Base-by-base conservation (phyloP, 2,888 invertebrate genomes). In the Odontocerum albicorne region DNA sequence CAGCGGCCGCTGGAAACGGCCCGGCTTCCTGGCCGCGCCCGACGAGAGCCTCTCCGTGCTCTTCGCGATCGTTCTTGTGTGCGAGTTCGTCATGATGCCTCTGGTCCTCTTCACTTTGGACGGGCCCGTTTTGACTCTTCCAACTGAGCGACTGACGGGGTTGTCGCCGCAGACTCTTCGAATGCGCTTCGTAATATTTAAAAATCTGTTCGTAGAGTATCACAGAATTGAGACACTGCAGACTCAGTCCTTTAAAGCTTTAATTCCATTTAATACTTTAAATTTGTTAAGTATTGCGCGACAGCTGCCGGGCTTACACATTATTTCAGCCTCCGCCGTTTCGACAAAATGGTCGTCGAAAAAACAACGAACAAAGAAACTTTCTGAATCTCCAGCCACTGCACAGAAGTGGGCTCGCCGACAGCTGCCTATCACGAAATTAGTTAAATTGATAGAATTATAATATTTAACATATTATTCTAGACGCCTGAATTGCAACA, bases 1-100 rank as follows among this genome's bases (percentile, higher is more conserved):
- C n/a, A 15, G 15, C 65, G 65, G 69, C 65, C 67, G 66, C 64
- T 67, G 67, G 66, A 67, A 68, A 65, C 63, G 66, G 68, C 67
- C 67, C 68, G 35, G 40, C 66, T 68, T 67, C 67, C 68, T 67
- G 71, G 73, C 73, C 72, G 70, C n/a, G 21, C 46, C 45, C 16
- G 38, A 20, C 21, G 21, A 31, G 32, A 42, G 13, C 38, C 56
- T 49, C 53, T 54, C 50, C 47, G 57, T 49, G 49, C 50, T 50
- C 51, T 57, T 57, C 35, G 47, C 55, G 17, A 36, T 45, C 35
- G 39, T 49, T 36, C 55, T 51, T 15, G 44, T 51, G 45, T 55
- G 55, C 42, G 57, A 57, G 47, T 60, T 60, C 40, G 57, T 60
- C 60, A 57, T 60, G 49, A 47, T 22, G 10, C 42, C 10, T 66